Evolutionary conservation across 2,113 vertebrate species (phyloP).

Genomic region (Pyxicephalus adspersus): DNA sequence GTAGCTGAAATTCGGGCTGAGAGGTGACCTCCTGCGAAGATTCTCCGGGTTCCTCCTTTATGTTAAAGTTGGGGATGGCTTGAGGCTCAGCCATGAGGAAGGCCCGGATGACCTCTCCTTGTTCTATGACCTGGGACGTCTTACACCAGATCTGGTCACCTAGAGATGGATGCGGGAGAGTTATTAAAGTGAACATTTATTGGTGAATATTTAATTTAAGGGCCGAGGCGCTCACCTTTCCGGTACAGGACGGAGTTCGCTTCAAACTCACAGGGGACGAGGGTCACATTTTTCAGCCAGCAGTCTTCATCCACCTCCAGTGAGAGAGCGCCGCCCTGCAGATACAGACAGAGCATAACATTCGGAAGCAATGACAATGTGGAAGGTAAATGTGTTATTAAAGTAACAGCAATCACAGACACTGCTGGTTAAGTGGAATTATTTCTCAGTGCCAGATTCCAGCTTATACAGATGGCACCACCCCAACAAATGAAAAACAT

Average conservation of each 20-base stretch:
- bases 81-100: slow-evolving; percentile 67
- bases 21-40: slow-evolving; percentile 65
- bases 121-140: slow-evolving; percentile 71
- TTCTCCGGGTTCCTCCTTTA: slow-evolving; percentile 73
- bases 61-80: slow-evolving; percentile 60
- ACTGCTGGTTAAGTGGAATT: too few relatives aligned
- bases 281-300: slow-evolving; percentile 82
- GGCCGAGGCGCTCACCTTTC: slow-evolving; percentile 74
- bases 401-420: too few relatives aligned
- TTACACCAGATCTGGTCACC: slow-evolving; percentile 86
- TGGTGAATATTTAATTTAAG: neutral
- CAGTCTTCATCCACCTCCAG: slow-evolving; percentile 81
- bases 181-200: neutral
- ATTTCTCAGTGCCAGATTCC: too few relatives aligned
- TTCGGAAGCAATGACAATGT: too few relatives aligned
- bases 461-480: too few relatives aligned
- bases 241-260: slow-evolving; percentile 85
- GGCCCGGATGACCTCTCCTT: slow-evolving; percentile 70
- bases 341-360: slow-evolving; percentile 9
- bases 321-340: slow-evolving; percentile 64
- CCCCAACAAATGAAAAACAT: too few relatives aligned
- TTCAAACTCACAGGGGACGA: slow-evolving; percentile 66
- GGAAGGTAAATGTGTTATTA: too few relatives aligned
- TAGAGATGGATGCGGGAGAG: slow-evolving; percentile 58
- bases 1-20: slow-evolving; percentile 89